phyloP scores from a whole-genome alignment of 2,888 invertebrate genomes.

The Pherbina coryleti region DNA sequence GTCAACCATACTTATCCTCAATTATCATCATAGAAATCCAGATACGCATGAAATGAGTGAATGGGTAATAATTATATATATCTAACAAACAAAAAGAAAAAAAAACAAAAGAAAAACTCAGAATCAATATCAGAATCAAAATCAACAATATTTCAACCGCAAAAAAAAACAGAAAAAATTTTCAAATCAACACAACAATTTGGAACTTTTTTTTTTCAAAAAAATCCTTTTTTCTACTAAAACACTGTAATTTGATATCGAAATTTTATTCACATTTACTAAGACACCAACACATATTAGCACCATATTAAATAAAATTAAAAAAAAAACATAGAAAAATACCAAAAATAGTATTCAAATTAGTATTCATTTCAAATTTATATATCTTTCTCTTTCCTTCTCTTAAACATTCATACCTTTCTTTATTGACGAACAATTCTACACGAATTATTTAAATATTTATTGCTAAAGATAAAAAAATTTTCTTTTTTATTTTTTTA shows the following conservation, averaged over 20 bases:
- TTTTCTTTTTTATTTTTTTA: not conserved
- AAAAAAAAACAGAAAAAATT: slow-evolving; percentile 24
- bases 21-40: slow-evolving; percentile 96
- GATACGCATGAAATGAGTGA: slow-evolving; percentile 98
- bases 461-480: not conserved
- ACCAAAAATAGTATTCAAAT: not conserved
- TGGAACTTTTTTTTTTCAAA: not conserved
- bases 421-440: not conserved
- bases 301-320: too few relatives aligned
- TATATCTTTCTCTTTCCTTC: slow-evolving; percentile 15
- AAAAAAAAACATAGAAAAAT: not conserved
- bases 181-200: not conserved
- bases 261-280: too few relatives aligned
- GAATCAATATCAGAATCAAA: not conserved
- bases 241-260: too few relatives aligned
- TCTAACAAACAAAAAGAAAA: slow-evolving; percentile 39
- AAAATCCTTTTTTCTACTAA: too few relatives aligned
- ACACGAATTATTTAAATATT: not conserved
- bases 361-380: not conserved
- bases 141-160: not conserved
- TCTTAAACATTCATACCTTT: not conserved
- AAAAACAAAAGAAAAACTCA: slow-evolving; percentile 9
- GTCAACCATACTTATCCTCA: slow-evolving; percentile 96
- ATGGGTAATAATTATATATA: slow-evolving; percentile 80
- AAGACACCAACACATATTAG: too few relatives aligned